These are phyloP conservation scores for Camponotus vicinus DNA, from an alignment of 1,140 invertebrate species.

Conservation along the genomic window DNA sequence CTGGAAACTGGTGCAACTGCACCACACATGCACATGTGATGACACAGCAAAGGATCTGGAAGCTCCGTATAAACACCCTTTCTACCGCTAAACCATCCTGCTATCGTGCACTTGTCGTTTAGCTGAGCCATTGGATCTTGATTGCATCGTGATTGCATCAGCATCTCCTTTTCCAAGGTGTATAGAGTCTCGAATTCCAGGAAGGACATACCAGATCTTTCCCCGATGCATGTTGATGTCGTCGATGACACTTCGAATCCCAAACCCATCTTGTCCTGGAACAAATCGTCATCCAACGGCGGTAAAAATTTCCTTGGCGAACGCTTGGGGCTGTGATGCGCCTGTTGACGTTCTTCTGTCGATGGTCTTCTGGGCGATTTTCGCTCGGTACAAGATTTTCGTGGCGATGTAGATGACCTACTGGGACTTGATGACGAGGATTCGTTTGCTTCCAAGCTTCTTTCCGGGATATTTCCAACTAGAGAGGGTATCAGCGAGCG, in stretches of 20 bases:
- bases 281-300: slow-evolving; percentile 66
- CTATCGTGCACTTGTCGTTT: slow-evolving; percentile 74
- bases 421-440: slow-evolving; percentile 41
- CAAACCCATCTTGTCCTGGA: slow-evolving; percentile 73
- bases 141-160: slow-evolving; percentile 71
- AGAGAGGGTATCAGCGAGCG: slow-evolving; percentile 56
- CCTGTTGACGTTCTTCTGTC: slow-evolving; percentile 62
- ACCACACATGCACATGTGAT: slow-evolving; percentile 17
- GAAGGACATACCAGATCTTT: slow-evolving; percentile 78
- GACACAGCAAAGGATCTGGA: slow-evolving; percentile 73
- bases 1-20: slow-evolving; percentile 11
- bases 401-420: slow-evolving; percentile 58
- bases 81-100: slow-evolving; percentile 73
- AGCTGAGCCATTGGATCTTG: slow-evolving; percentile 64
- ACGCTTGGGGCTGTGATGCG: slow-evolving; percentile 56
- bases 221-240: slow-evolving; percentile 41
- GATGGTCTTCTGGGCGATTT: slow-evolving; percentile 63
- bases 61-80: slow-evolving; percentile 78
- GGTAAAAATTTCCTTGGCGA: slow-evolving; percentile 56
- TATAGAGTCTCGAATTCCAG: slow-evolving; percentile 81
- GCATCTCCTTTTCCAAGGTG: slow-evolving; percentile 78
- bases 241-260: slow-evolving; percentile 62
- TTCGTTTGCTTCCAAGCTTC: slow-evolving; percentile 58
- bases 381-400: slow-evolving; percentile 18
- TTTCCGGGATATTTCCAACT: slow-evolving; percentile 48